phyloP scores from a whole-genome alignment of 2,888 invertebrate genomes.

The Cheiracanthium punctorium region DNA sequence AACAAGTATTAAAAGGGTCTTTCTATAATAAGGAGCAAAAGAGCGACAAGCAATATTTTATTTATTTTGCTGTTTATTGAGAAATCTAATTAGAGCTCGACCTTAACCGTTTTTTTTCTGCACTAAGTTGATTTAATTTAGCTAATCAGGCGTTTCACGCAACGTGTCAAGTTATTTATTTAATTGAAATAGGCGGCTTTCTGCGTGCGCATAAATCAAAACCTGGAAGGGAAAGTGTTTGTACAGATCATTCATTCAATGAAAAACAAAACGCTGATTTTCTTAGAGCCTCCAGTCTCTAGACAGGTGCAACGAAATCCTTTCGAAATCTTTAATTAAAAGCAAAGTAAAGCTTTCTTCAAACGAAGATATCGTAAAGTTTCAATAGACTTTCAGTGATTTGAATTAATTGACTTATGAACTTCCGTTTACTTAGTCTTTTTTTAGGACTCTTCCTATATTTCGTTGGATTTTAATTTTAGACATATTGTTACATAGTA shows the following conservation, averaged over 20 bases:
- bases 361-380: too few species aligned
- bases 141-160: constrained; percentile 39
- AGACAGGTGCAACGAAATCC: neutral
- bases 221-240: neutral
- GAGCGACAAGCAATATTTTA: neutral
- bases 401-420: too few species aligned
- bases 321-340: neutral
- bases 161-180: constrained; percentile 64
- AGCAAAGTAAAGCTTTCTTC: constrained; percentile 23
- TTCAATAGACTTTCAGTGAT: too few species aligned
- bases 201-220: constrained; percentile 64
- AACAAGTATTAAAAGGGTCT: neutral
- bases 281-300: too few species aligned
- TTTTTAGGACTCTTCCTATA: too few species aligned
- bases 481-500: too few species aligned
- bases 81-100: neutral
- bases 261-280: too few species aligned
- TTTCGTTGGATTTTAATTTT: too few species aligned
- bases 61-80: neutral
- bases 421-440: too few species aligned
- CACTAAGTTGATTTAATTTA: neutral
- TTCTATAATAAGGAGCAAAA: neutral
- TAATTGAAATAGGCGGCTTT: constrained; percentile 64
- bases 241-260: too few species aligned
- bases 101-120: neutral